Evolutionary conservation across 2,797 vertebrate genomes (phyloP).

Genomic region (Macrochelys suwanniensis): DNA sequence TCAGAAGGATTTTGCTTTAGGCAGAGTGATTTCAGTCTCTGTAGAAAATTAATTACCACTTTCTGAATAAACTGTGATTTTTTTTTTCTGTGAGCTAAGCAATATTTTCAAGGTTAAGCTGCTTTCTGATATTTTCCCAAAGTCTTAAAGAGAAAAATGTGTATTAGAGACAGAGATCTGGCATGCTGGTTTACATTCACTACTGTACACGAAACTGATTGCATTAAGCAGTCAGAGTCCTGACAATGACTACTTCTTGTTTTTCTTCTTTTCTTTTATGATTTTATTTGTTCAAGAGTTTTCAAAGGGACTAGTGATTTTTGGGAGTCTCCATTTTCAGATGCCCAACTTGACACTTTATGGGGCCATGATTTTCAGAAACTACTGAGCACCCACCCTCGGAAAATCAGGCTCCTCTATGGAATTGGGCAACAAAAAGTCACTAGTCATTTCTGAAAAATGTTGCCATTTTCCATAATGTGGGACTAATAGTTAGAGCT

Average conservation of each 20-base stretch:
- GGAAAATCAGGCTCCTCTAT: not conserved
- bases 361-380: not conserved
- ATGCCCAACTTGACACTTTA: not conserved
- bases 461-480: not conserved
- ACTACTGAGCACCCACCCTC: not conserved
- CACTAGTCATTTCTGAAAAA: not conserved
- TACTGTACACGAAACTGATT: not conserved
- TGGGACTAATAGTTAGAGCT: not conserved
- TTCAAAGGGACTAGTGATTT: not conserved
- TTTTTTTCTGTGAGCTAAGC: constrained; percentile 56
- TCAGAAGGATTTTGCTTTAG: constrained; percentile 84
- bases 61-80: constrained; percentile 67
- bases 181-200: not conserved
- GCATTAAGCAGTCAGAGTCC: not conserved
- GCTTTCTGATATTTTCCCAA: constrained; percentile 64
- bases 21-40: constrained; percentile 78
- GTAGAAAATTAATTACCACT: constrained; percentile 80
- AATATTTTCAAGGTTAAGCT: constrained; percentile 79
- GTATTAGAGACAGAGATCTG: not conserved
- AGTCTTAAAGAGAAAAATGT: constrained; percentile 35
- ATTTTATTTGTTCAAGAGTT: rapidly evolving
- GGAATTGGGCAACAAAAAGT: not conserved
- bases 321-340: not conserved
- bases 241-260: not conserved
- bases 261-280: not conserved